These are phyloP conservation scores for Sparidentex hasta DNA, from an alignment of 2,797 vertebrate species.

Conservation along the genomic window DNA sequence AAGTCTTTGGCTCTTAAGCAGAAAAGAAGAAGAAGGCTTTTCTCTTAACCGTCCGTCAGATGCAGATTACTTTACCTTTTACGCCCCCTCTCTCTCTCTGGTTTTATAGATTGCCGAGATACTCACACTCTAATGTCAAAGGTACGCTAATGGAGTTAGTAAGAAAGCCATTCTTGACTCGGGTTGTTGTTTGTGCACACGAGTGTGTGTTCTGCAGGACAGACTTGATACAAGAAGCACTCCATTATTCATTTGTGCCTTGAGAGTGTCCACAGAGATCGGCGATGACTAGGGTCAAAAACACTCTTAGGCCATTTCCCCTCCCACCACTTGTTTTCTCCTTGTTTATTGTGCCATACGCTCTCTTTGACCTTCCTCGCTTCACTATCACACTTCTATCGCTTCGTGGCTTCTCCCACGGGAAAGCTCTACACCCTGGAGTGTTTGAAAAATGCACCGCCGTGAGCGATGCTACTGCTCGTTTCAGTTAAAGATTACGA, in stretches of 20 bases:
- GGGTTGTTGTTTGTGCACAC: slow-evolving; percentile 29
- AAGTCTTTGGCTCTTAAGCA: slow-evolving; percentile 31
- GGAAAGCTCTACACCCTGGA: not conserved
- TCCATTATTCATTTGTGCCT: slow-evolving; percentile 69
- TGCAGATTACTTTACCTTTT: slow-evolving; percentile 65
- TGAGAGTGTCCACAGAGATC: slow-evolving; percentile 47
- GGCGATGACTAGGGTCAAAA: slow-evolving; percentile 35
- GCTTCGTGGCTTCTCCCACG: slow-evolving; percentile 3
- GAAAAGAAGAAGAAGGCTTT: slow-evolving; percentile 29
- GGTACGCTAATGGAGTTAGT: slow-evolving; percentile 21
- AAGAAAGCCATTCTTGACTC: slow-evolving; percentile 28
- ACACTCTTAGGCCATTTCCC: slow-evolving; percentile 19
- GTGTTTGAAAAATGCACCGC: not conserved
- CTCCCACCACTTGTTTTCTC: slow-evolving; percentile 11
- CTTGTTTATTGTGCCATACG: slow-evolving; percentile 7
- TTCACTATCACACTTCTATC: not conserved
- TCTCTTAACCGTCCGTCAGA: slow-evolving; percentile 34
- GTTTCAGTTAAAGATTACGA: slow-evolving; percentile 7
- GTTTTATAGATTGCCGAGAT: slow-evolving; percentile 29
- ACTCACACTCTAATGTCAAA: slow-evolving; percentile 55
- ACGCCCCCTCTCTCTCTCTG: slow-evolving; percentile 18
- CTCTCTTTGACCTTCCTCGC: not conserved
- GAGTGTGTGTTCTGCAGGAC: slow-evolving; percentile 11
- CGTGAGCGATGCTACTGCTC: not conserved
- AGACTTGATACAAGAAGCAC: slow-evolving; percentile 39